phyloP scores from a whole-genome alignment of 1,140 invertebrate species.

The Cydia strobilella region DNA sequence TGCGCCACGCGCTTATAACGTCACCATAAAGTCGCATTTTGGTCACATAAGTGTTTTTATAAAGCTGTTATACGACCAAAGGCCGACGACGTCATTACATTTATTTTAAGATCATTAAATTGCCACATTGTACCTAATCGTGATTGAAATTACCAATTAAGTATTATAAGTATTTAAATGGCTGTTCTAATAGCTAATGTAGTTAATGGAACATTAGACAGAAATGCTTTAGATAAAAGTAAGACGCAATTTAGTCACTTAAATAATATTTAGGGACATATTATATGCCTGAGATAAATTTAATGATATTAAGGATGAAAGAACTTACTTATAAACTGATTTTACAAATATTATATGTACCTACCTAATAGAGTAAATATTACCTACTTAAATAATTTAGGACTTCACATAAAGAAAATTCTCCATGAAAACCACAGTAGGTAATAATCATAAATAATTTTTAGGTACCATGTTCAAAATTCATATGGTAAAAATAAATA shows the following conservation, averaged over 20 bases:
- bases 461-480: too few species aligned
- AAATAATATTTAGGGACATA: not conserved
- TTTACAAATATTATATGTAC: not conserved
- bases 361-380: not conserved
- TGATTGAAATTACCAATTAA: constrained; percentile 59
- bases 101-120: constrained; percentile 75
- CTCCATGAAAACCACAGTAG: too few species aligned
- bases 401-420: too few species aligned
- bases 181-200: constrained; percentile 14
- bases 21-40: constrained; percentile 48
- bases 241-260: constrained; percentile 11
- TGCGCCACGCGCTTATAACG: constrained; percentile 37
- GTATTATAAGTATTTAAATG: constrained; percentile 30
- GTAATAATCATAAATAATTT: too few species aligned
- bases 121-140: constrained; percentile 59
- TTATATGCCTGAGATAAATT: constrained; percentile 36
- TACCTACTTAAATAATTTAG: not conserved
- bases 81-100: constrained; percentile 69
- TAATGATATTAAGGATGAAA: constrained; percentile 31
- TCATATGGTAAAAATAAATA: too few species aligned
- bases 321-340: not conserved
- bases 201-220: constrained; percentile 21
- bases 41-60: constrained; percentile 32
- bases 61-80: constrained; percentile 46
- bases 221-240: constrained; percentile 25